phyloP scores from a whole-genome alignment of 2,113 vertebrate genomes.

The Phyllostomus hastatus region DNA sequence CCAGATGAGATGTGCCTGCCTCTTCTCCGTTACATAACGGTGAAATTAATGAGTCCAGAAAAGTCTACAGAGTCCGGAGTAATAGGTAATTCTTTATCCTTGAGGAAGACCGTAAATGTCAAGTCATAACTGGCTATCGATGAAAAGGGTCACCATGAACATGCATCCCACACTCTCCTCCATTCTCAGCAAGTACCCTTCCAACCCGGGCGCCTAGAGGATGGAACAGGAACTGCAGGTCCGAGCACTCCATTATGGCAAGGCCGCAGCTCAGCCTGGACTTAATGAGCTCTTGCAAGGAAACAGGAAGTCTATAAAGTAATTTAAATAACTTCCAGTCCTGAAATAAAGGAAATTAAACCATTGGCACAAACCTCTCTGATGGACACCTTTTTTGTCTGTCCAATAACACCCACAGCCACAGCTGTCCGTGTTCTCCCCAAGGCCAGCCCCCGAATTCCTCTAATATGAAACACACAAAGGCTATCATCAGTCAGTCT shows the following conservation, averaged over 20 bases:
- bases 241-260: neutral
- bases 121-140: neutral
- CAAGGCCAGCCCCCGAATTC: slow-evolving; percentile 16
- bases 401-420: slow-evolving; percentile 19
- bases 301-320: slow-evolving; percentile 78
- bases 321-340: slow-evolving; percentile 76
- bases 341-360: slow-evolving; percentile 76
- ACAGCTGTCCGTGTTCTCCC: slow-evolving; percentile 12
- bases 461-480: neutral
- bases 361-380: slow-evolving; percentile 66
- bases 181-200: accelerated
- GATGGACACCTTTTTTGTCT: slow-evolving; percentile 59
- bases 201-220: neutral
- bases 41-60: neutral
- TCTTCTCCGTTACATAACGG: accelerated
- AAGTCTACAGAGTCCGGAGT: neutral
- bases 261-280: neutral
- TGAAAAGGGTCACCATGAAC: neutral
- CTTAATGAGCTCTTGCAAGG: slow-evolving; percentile 75
- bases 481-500: neutral
- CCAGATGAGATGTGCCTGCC: neutral
- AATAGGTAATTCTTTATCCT: neutral
- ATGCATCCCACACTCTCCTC: neutral
- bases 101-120: neutral
- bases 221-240: slow-evolving; percentile 9